Conservation (phyloP, 1,140 invertebrate genomes). For the Trinorchestia longiramus region DNA sequence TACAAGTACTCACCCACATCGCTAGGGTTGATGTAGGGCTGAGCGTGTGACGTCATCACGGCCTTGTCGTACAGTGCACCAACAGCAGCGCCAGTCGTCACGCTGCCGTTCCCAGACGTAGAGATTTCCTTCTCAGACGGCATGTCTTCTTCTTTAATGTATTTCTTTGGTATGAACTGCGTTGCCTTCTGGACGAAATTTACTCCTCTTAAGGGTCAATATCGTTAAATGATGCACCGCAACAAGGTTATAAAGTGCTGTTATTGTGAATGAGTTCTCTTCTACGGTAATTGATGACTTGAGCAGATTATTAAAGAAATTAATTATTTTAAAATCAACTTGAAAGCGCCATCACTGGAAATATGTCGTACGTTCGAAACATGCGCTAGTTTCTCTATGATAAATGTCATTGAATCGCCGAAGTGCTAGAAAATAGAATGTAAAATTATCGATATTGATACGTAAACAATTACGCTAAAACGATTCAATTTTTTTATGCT, state of each 20-base stretch:
- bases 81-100: not conserved
- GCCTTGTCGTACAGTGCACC: not conserved
- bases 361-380: not conserved
- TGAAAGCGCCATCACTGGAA: not conserved
- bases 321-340: not conserved
- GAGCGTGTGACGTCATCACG: slow-evolving; percentile 33
- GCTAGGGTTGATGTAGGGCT: slow-evolving; percentile 21
- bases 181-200: not conserved
- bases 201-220: not conserved
- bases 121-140: not conserved
- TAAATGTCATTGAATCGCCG: not conserved
- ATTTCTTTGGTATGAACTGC: not conserved
- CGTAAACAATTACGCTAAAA: not conserved
- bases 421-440: not conserved
- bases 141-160: not conserved
- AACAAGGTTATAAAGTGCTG: not conserved
- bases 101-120: slow-evolving; percentile 12
- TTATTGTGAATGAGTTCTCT: not conserved
- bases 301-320: not conserved
- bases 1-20: not conserved
- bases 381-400: not conserved
- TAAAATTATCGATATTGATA: not conserved
- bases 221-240: not conserved
- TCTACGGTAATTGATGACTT: not conserved
- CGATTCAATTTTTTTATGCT: not conserved